phyloP scores from a whole-genome alignment of 2,797 vertebrate species.

The Coracias cyanogaster region DNA sequence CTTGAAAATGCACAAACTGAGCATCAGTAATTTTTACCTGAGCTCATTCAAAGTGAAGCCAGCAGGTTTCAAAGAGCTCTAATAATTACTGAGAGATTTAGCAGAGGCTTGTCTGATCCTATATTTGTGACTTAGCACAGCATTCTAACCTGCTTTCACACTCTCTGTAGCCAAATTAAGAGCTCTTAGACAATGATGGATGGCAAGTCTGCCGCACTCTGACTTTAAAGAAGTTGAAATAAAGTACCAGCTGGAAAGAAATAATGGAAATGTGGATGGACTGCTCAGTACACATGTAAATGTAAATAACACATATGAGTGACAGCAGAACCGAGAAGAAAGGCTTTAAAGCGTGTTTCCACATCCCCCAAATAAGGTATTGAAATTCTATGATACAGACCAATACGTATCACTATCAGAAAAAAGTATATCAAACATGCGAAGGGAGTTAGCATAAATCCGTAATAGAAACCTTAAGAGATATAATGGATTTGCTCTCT shows the following conservation, averaged over 20 bases:
- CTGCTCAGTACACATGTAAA: constrained; percentile 4
- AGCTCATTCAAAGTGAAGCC: constrained; percentile 41
- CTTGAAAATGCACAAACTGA: constrained; percentile 3
- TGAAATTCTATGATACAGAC: neutral
- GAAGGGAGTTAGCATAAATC: neutral
- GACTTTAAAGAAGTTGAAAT: constrained; percentile 53
- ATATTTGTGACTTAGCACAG: constrained; percentile 27
- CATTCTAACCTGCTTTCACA: neutral
- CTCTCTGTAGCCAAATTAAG: neutral
- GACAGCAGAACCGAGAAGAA: neutral
- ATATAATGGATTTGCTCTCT: neutral
- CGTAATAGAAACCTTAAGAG: neutral
- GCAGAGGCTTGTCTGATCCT: constrained; percentile 47
- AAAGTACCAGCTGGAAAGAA: constrained; percentile 42
- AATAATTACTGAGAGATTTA: constrained; percentile 54
- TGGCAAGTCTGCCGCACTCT: constrained; percentile 10
- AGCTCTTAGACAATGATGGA: constrained; percentile 34
- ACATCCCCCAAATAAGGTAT: neutral
- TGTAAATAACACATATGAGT: neutral
- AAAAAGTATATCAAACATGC: neutral
- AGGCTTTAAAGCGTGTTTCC: neutral
- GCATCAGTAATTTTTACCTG: constrained; percentile 39
- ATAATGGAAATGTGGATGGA: constrained; percentile 27
- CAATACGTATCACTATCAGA: neutral
- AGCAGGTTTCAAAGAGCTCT: constrained; percentile 20